Conservation (phyloP, 2,888 invertebrate species). For the Machimus rusticus region DNA sequence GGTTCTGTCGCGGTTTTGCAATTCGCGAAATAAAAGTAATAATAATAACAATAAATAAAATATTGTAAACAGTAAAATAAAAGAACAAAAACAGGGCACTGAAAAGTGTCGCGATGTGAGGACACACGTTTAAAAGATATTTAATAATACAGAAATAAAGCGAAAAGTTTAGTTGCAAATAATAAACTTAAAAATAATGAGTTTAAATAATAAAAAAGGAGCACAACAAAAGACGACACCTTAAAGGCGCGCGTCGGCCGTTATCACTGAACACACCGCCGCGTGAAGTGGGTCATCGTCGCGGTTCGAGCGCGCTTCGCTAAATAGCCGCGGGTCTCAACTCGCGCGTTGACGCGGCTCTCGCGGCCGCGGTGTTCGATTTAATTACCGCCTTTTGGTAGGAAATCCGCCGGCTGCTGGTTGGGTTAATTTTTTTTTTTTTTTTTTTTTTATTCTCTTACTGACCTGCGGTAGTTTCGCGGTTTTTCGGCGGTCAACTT, state of each 20-base stretch:
- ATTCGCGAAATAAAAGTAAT: neutral
- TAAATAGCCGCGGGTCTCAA: neutral
- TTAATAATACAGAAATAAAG: neutral
- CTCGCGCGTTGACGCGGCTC: neutral
- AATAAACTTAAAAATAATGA: neutral
- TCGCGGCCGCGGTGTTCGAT: neutral
- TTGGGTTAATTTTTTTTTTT: neutral
- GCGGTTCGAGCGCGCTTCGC: neutral
- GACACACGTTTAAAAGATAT: neutral
- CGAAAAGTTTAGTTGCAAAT: neutral
- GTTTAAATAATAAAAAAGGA: neutral
- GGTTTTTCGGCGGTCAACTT: neutral
- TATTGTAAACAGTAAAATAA: neutral
- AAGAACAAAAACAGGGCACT: neutral
- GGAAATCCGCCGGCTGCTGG: neutral
- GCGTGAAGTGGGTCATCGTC: constrained; percentile 11
- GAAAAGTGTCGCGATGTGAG: neutral
- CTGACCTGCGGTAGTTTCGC: neutral
- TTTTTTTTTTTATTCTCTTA: neutral
- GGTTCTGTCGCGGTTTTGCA: neutral
- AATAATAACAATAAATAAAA: neutral
- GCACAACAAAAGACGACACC: neutral
- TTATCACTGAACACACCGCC: neutral
- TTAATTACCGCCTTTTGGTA: constrained; percentile 8
- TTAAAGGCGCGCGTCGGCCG: neutral